Base-by-base conservation (phyloP, 1,140 invertebrate species). In the Drosophila ambigua region DNA sequence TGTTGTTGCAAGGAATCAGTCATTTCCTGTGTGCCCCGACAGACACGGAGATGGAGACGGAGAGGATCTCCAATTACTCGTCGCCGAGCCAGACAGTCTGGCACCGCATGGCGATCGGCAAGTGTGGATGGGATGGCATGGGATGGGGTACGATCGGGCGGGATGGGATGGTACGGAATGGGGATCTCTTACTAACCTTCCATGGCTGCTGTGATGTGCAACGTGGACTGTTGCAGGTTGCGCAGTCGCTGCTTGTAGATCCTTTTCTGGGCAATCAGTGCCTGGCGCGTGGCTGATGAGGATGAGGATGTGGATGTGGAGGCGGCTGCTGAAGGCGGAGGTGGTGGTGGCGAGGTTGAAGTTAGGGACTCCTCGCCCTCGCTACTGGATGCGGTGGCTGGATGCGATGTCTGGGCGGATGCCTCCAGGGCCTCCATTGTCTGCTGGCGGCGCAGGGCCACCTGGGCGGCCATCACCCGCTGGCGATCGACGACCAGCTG, bases 391-490 rank as follows among this genome's bases (percentile, higher is more conserved):
- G 43, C 20, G n/a, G 52, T 8, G 9, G 41, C 8, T 16, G 35
- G 4, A 4, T 39, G 35, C 20, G 48, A 3, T 0, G 57, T 59
- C 2, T 60, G 67, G 61, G 78, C 58, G 28, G 35, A 69, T 60
- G 65, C 54, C 54, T 91, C 82, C 35, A 89, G 26, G 0, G 85
- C 84, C 48, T 91, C 94, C 16, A 94, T 94, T 15, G 94, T 94
- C 59, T 95, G 95, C 74, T 95, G 94, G 44, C 95, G 93, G 5
- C 95, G 92, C 1, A 95, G 80, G 0, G 95, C 95, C 44, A 97
- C 96, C 92, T 97, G 96, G 9, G 97, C 97, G 8, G 97, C 97
- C 97, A 98, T 98, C 1, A 98, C 96, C 9, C 96, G 92, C 81
- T 98, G 97, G 51, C 97, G 92, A 90, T 98, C 96, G 1, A 97